These are phyloP conservation scores for Seriola aureovittata DNA, from an alignment of 2,113 vertebrate species.

Conservation along the genomic window DNA sequence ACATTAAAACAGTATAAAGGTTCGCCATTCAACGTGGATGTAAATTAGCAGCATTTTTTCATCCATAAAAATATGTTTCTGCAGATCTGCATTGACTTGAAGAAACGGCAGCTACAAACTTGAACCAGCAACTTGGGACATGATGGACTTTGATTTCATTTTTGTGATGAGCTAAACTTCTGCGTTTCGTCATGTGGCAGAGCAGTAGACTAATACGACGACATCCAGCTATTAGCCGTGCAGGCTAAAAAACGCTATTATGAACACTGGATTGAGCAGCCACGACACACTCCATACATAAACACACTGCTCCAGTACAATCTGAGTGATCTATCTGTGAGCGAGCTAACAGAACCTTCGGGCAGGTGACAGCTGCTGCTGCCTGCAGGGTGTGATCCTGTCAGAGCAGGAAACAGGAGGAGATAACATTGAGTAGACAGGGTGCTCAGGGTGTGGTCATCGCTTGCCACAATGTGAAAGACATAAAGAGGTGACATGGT, in stretches of 20 bases:
- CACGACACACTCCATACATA: too few species aligned
- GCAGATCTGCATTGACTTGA: too few species aligned
- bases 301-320: neutral
- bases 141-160: neutral
- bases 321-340: neutral
- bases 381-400: slow-evolving; percentile 50
- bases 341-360: slow-evolving; percentile 6
- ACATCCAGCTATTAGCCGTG: neutral
- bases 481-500: slow-evolving; percentile 50
- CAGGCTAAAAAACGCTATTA: neutral
- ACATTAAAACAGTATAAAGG: too few species aligned
- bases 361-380: slow-evolving; percentile 55
- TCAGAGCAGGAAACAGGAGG: slow-evolving; percentile 39
- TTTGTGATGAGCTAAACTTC: neutral
- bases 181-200: neutral
- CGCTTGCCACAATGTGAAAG: slow-evolving; percentile 28
- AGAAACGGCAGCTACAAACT: neutral
- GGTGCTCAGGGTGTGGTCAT: slow-evolving; percentile 32
- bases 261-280: neutral
- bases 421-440: slow-evolving; percentile 22
- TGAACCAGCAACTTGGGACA: neutral
- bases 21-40: too few species aligned
- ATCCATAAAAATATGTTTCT: too few species aligned
- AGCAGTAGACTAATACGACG: neutral
- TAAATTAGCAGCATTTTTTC: too few species aligned